A percentile compares a stretch with the other conserved stretches of the same genome.
Evolutionary conservation across 2,797 vertebrate species (phyloP).

Genomic region (Enteromius paludinosus): DNA sequence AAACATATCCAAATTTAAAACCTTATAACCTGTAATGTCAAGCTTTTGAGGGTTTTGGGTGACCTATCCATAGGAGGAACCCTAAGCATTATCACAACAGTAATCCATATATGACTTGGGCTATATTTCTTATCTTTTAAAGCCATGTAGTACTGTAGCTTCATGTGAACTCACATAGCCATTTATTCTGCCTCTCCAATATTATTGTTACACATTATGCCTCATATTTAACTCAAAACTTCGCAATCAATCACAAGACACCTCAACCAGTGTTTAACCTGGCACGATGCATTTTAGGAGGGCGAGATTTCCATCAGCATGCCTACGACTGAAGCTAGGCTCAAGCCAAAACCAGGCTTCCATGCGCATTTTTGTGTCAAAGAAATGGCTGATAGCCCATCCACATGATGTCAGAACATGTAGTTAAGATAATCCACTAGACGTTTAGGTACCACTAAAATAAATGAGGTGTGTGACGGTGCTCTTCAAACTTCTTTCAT

Average conservation of each 20-base stretch:
- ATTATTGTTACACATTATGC: neutral
- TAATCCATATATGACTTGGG: neutral
- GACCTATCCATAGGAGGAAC: neutral
- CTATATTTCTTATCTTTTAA: neutral
- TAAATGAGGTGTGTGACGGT: conserved; percentile 38
- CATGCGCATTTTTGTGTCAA: conserved; percentile 10
- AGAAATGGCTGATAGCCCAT: conserved; percentile 7
- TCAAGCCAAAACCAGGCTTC: neutral
- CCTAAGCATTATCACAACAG: neutral
- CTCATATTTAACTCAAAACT: neutral
- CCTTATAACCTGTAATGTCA: neutral
- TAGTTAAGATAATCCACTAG: conserved; percentile 23
- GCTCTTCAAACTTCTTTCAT: too few species aligned
- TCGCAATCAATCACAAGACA: neutral
- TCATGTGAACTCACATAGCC: neutral
- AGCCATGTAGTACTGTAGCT: neutral
- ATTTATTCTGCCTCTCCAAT: neutral
- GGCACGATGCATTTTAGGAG: neutral
- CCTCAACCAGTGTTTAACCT: neutral
- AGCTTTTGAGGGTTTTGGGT: neutral
- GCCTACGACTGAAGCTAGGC: neutral
- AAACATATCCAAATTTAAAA: neutral
- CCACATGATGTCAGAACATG: conserved; percentile 22
- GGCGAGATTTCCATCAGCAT: neutral
- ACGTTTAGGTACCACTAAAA: conserved; percentile 14